Conservation (phyloP, 2,113 vertebrate genomes). For the Meriones unguiculatus region DNA sequence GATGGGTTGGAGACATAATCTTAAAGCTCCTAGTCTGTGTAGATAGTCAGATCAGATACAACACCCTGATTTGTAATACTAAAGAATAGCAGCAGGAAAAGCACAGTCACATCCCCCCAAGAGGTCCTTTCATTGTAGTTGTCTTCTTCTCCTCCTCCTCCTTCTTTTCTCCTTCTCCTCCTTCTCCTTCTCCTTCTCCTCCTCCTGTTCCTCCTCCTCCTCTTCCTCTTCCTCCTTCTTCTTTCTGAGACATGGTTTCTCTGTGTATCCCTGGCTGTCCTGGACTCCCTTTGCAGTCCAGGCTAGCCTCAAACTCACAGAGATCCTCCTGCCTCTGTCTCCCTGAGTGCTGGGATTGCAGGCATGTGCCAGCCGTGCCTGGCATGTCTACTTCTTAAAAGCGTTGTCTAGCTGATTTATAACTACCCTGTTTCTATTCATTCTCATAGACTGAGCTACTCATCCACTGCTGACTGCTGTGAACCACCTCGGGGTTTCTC, state of each 20-base stretch:
- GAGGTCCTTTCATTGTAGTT: background rate
- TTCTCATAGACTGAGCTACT: slow-evolving; percentile 41
- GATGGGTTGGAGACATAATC: background rate
- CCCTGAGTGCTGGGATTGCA: no score
- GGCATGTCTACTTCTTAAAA: slow-evolving; percentile 25
- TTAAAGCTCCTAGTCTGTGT: background rate
- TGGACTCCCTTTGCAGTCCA: no score
- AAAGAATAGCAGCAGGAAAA: background rate
- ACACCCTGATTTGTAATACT: background rate
- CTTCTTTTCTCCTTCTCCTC: no score
- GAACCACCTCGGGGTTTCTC: slow-evolving; percentile 42
- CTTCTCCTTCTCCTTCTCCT: no score
- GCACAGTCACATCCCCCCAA: slow-evolving; percentile 28
- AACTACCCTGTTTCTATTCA: slow-evolving; percentile 27
- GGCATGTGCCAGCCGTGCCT: no score
- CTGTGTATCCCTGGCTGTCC: no score
- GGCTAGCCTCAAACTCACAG: no score
- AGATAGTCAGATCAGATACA: background rate
- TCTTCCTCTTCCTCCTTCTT: no score
- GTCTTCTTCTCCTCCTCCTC: no score
- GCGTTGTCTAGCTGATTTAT: slow-evolving; percentile 39
- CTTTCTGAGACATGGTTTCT: no score
- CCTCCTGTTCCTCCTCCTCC: no score
- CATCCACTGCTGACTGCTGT: background rate
- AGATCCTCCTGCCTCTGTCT: no score